Conservation (phyloP, 1,140 invertebrate genomes). For the Antheraea mylitta region DNA sequence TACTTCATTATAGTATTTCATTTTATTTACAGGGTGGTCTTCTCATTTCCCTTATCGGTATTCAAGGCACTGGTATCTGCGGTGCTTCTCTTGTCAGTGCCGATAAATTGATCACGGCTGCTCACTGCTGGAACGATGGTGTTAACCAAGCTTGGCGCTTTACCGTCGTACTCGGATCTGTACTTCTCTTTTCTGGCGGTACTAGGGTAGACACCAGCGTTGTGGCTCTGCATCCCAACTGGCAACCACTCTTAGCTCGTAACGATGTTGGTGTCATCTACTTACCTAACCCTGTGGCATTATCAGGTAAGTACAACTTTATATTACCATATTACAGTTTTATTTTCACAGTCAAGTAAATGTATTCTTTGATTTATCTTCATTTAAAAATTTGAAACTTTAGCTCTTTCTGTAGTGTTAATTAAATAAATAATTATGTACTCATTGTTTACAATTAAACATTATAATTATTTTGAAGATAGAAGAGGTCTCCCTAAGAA, state of each 20-base stretch:
- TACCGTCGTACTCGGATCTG: constrained; percentile 34
- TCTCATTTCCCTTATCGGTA: constrained; percentile 21
- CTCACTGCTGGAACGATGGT: constrained; percentile 44
- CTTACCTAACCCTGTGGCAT: constrained; percentile 34
- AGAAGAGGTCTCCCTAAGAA: no score
- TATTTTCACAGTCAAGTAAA: no score
- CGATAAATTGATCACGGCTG: constrained; percentile 33
- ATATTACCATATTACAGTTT: no score
- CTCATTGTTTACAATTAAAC: no score
- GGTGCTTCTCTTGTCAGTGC: constrained; percentile 31
- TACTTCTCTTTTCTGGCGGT: constrained; percentile 29
- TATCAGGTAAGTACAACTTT: constrained; percentile 20
- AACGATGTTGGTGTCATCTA: constrained; percentile 63
- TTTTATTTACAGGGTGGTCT: constrained; percentile 32
- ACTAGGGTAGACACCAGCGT: constrained; percentile 26
- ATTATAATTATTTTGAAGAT: no score
- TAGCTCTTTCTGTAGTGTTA: no score
- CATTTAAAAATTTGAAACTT: no score
- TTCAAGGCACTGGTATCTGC: constrained; percentile 29
- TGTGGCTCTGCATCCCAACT: constrained; percentile 30
- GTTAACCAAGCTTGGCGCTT: constrained; percentile 25
- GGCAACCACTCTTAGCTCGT: constrained; percentile 23
- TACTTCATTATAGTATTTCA: neutral
- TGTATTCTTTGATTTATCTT: no score
- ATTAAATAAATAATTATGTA: no score